Conservation (phyloP, 2,888 invertebrate genomes). For the Hirudinaria manillensis region DNA sequence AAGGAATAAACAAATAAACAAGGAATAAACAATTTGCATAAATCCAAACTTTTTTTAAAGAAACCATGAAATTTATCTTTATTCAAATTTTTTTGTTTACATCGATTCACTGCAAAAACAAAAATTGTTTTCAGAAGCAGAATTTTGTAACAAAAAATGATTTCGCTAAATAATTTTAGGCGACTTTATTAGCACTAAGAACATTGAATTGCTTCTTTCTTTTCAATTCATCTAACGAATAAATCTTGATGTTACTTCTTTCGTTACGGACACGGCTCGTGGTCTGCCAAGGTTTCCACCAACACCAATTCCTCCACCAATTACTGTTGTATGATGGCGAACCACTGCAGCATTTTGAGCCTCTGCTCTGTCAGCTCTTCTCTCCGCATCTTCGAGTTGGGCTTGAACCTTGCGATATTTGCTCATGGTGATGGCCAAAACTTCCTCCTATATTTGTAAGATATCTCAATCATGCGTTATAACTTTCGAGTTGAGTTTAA, state of each 20-base stretch:
- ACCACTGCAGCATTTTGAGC: constrained; percentile 44
- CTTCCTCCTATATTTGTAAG: constrained; percentile 48
- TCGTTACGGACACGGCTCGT: constrained; percentile 52
- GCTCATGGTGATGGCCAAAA: constrained; percentile 53
- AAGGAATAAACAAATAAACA: too few species aligned
- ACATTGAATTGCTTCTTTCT: too few species aligned
- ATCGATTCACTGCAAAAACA: too few species aligned
- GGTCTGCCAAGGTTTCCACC: constrained; percentile 39
- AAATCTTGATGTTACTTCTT: constrained; percentile 42
- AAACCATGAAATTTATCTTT: too few species aligned
- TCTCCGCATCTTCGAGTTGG: constrained; percentile 52
- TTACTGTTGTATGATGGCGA: constrained; percentile 25
- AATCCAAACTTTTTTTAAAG: too few species aligned
- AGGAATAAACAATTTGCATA: too few species aligned
- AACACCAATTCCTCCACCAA: constrained; percentile 1
- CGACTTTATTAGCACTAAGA: too few species aligned
- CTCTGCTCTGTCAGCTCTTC: constrained; percentile 52
- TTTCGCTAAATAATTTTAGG: too few species aligned
- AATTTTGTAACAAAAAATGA: too few species aligned
- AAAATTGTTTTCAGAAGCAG: too few species aligned
- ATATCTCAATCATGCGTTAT: not conserved
- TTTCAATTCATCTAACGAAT: constrained; percentile 1
- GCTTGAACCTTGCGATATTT: constrained; percentile 54
- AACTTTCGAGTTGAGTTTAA: not conserved
- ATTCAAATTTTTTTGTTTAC: too few species aligned